These are phyloP conservation scores for Telmatochromis sp. DNA, from an alignment of 2,113 vertebrate species.

Conservation along the genomic window DNA sequence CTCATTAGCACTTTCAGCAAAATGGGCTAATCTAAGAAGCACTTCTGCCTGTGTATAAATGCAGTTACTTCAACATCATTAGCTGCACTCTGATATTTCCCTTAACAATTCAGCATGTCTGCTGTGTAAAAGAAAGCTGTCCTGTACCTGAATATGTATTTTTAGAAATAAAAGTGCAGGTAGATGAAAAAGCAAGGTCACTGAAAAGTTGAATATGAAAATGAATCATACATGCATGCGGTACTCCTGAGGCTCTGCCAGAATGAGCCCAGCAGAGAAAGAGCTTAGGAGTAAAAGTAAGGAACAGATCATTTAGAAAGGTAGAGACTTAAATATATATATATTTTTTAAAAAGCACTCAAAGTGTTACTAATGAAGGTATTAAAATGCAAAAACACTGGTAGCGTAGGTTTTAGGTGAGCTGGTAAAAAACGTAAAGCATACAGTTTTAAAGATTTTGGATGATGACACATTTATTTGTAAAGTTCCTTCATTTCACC, in stretches of 20 bases:
- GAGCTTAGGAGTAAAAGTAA: not conserved
- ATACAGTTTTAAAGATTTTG: not conserved
- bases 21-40: slow-evolving; percentile 2
- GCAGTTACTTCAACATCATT: slow-evolving; percentile 3
- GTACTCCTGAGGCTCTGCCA: not conserved
- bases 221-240: not conserved
- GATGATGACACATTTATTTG: not conserved
- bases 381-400: not conserved
- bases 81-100: not conserved
- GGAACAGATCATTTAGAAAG: not conserved
- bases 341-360: accelerated
- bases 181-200: not conserved
- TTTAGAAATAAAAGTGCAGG: not conserved
- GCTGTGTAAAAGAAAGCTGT: not conserved
- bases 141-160: not conserved
- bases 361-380: not conserved
- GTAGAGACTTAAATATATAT: not conserved
- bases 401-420: not conserved
- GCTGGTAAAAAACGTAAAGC: not conserved
- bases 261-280: not conserved
- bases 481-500: not conserved
- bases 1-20: slow-evolving; percentile 29
- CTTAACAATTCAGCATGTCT: not conserved
- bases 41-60: not conserved
- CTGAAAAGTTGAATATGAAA: not conserved